Evolutionary conservation across 1,140 invertebrate genomes (phyloP), one percentile per base, ranked within the genome.

Genomic region (Drosophila lacertosa): DNA sequence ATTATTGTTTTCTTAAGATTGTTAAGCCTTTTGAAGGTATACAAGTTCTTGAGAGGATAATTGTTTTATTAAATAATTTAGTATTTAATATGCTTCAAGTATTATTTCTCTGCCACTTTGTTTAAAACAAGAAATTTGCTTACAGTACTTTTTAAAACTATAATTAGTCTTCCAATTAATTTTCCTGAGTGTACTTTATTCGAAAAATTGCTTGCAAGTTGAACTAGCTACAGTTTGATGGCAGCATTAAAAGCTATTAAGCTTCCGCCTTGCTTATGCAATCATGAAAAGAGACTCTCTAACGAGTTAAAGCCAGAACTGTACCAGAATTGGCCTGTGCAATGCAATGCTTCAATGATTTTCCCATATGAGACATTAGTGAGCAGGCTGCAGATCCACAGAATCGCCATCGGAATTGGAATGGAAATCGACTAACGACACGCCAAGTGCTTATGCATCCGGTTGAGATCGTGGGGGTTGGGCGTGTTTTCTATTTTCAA

Each of bases 281-380:
- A 55, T 29, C n/a, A 47, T 22, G 10, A 26, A 20, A 24, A 47
- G 60, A 68, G 45, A 54, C 42, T 58, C 42, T 58, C 44, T 58
- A 62, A 50, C 68, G 44, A 77, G 76, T 77, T 83, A 44, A 18
- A 44, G 55, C 67, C 60, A 48, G n/a, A 82, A 83, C 71, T 59
- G 47, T 32, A 71, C 72, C 70, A 71, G 82, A 80, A 57, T 40
- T 16, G 42, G 35, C 29, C 48, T 42, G 64, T 77, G 62, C 37
- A 68, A 76, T 73, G 67, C 57, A 65, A 81, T 81, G 81, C 81
- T 74, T 86, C 72, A 84, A 84, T 69, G 80, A 84, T 70, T 88
- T 44, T 37, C 55, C 39, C 65, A 75, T 54, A 65, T 48, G 71
- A 75, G 79, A 82, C 59, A 39, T 13, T 51, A 59, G 67, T 57